Percentiles rank a stretch among this genome's conserved stretches.
These are phyloP conservation scores for Calameuta idolon DNA, from an alignment of 2,888 invertebrate genomes.

Conservation along the genomic window DNA sequence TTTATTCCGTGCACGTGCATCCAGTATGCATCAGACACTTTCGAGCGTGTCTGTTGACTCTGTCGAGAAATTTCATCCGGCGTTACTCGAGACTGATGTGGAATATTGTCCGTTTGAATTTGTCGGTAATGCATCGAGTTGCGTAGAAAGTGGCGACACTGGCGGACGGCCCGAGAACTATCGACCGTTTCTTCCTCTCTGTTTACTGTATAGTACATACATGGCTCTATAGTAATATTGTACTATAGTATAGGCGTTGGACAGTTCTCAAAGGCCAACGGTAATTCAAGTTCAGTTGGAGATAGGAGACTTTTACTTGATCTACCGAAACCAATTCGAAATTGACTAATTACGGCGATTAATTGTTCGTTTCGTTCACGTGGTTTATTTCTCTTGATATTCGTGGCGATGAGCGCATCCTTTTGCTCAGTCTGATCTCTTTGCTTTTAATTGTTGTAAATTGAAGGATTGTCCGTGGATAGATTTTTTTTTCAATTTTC, in stretches of 20 bases:
- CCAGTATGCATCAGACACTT: neutral
- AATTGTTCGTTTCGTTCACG: neutral
- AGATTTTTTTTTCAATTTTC: neutral
- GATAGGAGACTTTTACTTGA: neutral
- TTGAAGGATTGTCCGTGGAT: neutral
- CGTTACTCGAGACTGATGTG: neutral
- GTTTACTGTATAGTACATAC: neutral
- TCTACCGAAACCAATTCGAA: neutral
- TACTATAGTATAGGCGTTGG: neutral
- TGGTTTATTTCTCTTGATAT: neutral
- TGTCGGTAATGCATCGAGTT: neutral
- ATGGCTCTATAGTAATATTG: neutral
- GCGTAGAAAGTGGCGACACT: neutral
- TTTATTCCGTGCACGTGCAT: conserved; percentile 14
- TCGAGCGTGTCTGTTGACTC: neutral
- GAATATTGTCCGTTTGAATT: neutral
- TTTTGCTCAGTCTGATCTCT: neutral
- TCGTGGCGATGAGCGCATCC: neutral
- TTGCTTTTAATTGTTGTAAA: neutral
- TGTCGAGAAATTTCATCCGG: neutral
- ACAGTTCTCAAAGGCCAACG: neutral
- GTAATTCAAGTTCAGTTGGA: neutral
- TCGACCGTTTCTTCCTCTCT: neutral
- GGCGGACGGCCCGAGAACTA: neutral
- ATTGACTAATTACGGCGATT: neutral